Evolutionary conservation across 2,888 invertebrate genomes (phyloP).

Genomic region (Carabus problematicus): DNA sequence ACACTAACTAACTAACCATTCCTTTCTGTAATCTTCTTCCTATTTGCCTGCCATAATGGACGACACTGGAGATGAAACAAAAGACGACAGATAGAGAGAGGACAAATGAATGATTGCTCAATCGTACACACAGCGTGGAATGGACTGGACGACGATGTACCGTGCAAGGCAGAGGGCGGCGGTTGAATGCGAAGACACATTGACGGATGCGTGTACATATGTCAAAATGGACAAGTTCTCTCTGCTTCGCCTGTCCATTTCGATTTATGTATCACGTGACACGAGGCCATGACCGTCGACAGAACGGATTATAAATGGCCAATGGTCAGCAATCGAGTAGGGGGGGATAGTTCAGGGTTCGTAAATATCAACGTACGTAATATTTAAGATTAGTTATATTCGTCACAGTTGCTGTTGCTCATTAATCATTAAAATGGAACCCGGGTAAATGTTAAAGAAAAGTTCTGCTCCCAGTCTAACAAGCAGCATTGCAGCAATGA

Average conservation of each 20-base stretch:
- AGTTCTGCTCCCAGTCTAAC: no score
- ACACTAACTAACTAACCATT: conserved; percentile 2
- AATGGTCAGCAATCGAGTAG: no score
- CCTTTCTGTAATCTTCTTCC: conserved; percentile 35
- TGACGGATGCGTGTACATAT: conserved; percentile 34
- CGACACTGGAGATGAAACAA: conserved; percentile 11
- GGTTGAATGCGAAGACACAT: conserved; percentile 33
- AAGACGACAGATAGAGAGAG: conserved; percentile 8
- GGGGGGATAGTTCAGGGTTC: no score
- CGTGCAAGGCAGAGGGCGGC: no score
- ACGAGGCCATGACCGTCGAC: conserved; percentile 34
- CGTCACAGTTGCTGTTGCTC: no score
- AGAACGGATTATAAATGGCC: conserved; percentile 17
- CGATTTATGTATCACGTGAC: conserved; percentile 38
- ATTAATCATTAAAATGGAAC: no score
- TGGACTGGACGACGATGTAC: background rate
- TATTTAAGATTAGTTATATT: no score
- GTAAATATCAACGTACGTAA: no score
- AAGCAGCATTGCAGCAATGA: no score
- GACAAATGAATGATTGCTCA: conserved; percentile 42
- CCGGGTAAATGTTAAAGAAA: no score
- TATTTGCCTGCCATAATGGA: conserved; percentile 41
- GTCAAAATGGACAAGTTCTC: conserved; percentile 35
- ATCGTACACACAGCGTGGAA: conserved; percentile 12
- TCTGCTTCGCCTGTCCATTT: conserved; percentile 33